A percentile compares a stretch with the other conserved stretches of the same genome.
phyloP scores from a whole-genome alignment of 2,113 vertebrate genomes.

The Isichthys henryi region DNA sequence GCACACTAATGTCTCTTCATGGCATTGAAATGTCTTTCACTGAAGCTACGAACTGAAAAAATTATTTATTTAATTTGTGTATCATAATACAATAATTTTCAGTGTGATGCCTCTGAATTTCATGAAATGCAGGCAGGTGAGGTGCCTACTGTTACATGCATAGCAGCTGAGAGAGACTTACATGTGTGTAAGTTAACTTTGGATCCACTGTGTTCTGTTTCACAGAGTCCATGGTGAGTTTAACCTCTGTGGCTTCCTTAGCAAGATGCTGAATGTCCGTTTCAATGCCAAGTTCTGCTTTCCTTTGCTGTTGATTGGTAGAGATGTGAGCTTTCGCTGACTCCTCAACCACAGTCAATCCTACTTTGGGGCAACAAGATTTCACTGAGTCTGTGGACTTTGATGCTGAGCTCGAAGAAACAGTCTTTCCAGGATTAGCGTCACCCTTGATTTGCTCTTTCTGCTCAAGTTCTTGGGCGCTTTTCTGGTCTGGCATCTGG shows the following conservation, averaged over 20 bases:
- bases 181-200: slow-evolving; percentile 93
- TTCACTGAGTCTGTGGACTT: slow-evolving; percentile 79
- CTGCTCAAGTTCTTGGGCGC: slow-evolving; percentile 65
- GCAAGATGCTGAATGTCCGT: slow-evolving; percentile 85
- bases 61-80: background rate
- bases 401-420: slow-evolving; percentile 71
- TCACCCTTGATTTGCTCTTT: slow-evolving; percentile 77
- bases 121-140: background rate
- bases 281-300: slow-evolving; percentile 67
- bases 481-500: slow-evolving; percentile 78
- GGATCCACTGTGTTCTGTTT: slow-evolving; percentile 94
- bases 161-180: slow-evolving; percentile 65
- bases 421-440: slow-evolving; percentile 64
- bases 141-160: background rate
- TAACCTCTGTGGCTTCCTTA: slow-evolving; percentile 94
- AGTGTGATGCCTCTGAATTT: background rate
- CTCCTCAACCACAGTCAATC: slow-evolving; percentile 79
- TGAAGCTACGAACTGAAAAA: background rate
- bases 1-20: background rate
- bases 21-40: background rate
- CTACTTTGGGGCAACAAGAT: slow-evolving; percentile 73
- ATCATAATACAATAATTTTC: background rate
- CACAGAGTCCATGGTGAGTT: slow-evolving; percentile 86
- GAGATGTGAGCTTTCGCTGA: slow-evolving; percentile 72
- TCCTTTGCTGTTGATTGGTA: slow-evolving; percentile 68